These are phyloP conservation scores for Deroplatys truncata DNA, from an alignment of 2,888 invertebrate genomes.

Conservation along the genomic window DNA sequence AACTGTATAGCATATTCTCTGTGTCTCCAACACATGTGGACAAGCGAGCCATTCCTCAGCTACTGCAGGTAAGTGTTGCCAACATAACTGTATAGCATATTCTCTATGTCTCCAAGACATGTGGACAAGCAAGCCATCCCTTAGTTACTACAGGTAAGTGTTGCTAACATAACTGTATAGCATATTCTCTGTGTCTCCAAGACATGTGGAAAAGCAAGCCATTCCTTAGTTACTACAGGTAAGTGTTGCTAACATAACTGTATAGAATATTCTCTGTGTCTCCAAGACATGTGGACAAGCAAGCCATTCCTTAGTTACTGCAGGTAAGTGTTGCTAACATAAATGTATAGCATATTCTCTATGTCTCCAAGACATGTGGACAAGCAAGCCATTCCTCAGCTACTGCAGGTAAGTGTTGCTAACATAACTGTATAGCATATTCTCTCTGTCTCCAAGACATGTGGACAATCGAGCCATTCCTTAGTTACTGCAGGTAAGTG, in stretches of 20 bases:
- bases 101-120: conserved; percentile 33
- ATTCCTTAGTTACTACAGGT: conserved; percentile 70
- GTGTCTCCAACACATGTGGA: conserved; percentile 34
- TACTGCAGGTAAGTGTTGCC: conserved; percentile 58
- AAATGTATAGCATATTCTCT: neutral
- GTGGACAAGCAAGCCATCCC: conserved; percentile 51
- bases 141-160: conserved; percentile 61
- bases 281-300: conserved; percentile 37
- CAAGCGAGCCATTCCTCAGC: conserved; percentile 54
- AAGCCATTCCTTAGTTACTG: conserved; percentile 60
- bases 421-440: neutral
- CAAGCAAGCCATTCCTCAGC: conserved; percentile 54
- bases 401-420: conserved; percentile 58
- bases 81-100: neutral
- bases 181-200: conserved; percentile 27
- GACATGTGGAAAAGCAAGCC: conserved; percentile 38
- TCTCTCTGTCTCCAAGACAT: conserved; percentile 33
- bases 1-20: neutral
- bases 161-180: neutral
- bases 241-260: conserved; percentile 32
- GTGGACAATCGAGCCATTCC: conserved; percentile 51
- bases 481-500: conserved; percentile 61
- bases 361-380: conserved; percentile 34
- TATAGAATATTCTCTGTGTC: conserved; percentile 5
- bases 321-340: conserved; percentile 50